phyloP scores from a whole-genome alignment of 2,888 invertebrate species.

The Cantharis rufa region DNA sequence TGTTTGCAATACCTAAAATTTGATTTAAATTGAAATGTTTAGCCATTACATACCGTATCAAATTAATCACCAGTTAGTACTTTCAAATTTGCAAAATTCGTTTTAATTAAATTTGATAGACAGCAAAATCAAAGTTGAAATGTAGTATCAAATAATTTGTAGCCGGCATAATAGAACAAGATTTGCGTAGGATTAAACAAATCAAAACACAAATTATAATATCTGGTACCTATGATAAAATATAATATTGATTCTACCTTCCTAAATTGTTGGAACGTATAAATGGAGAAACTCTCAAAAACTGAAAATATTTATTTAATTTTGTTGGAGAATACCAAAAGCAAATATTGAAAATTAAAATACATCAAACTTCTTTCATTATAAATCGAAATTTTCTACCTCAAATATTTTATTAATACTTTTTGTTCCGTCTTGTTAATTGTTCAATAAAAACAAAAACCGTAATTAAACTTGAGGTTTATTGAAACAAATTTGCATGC shows the following conservation, averaged over 20 bases:
- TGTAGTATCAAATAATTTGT: not conserved
- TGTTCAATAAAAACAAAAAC: not conserved
- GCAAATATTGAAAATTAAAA: not conserved
- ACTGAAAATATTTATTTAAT: not conserved
- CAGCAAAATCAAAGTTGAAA: not conserved
- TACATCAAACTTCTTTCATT: not conserved
- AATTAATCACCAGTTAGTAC: not conserved
- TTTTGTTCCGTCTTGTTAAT: not conserved
- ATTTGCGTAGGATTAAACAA: not conserved
- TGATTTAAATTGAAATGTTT: not conserved
- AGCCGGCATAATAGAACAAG: not conserved
- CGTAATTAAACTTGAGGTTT: not conserved
- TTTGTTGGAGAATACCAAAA: not conserved
- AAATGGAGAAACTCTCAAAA: not conserved
- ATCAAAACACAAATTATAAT: not conserved
- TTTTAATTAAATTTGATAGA: not conserved
- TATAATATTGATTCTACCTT: not conserved
- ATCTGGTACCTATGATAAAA: not conserved
- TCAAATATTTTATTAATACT: not conserved
- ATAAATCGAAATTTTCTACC: not conserved
- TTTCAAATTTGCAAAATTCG: too few relatives aligned
- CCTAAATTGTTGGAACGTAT: not conserved
- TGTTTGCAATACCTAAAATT: not conserved
- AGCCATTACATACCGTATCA: too few relatives aligned
- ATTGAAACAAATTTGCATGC: not conserved